Conservation (phyloP, 2,113 vertebrate species). For the Hypomesus transpacificus region DNA sequence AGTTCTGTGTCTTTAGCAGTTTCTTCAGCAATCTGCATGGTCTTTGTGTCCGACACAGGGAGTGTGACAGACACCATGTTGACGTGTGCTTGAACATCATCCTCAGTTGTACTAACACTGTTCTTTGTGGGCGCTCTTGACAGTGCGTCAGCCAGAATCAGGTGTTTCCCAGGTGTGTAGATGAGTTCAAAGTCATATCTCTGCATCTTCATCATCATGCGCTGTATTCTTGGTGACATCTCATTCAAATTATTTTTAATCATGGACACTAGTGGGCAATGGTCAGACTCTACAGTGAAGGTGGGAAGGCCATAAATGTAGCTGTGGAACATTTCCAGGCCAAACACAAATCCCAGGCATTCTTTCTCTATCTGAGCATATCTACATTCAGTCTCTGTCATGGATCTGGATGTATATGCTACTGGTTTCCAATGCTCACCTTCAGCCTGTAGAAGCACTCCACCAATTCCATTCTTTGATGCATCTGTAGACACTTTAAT, state of each 20-base stretch:
- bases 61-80: not conserved
- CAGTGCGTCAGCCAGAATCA: conserved; percentile 4
- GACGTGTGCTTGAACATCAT: not conserved
- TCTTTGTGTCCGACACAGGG: conserved; percentile 13
- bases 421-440: too few species aligned
- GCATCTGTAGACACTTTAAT: conserved; percentile 6
- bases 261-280: conserved; percentile 4
- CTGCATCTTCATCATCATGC: conserved; percentile 20
- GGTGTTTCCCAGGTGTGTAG: not conserved
- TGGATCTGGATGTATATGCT: conserved; percentile 10
- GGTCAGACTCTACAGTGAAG: conserved; percentile 11
- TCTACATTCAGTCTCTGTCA: not conserved
- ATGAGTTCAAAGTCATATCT: conserved; percentile 9
- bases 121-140: not conserved
- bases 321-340: conserved; percentile 6
- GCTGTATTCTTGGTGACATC: conserved; percentile 2
- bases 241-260: conserved; percentile 3
- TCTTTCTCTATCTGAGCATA: conserved; percentile 24
- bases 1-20: not conserved
- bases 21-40: not conserved
- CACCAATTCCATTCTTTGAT: conserved; percentile 3
- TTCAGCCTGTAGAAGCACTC: not conserved
- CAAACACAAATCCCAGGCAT: conserved; percentile 9
- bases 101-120: not conserved
- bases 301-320: conserved; percentile 12